Base-by-base conservation (phyloP, 2,113 vertebrate genomes). In the Eidolon helvum region DNA sequence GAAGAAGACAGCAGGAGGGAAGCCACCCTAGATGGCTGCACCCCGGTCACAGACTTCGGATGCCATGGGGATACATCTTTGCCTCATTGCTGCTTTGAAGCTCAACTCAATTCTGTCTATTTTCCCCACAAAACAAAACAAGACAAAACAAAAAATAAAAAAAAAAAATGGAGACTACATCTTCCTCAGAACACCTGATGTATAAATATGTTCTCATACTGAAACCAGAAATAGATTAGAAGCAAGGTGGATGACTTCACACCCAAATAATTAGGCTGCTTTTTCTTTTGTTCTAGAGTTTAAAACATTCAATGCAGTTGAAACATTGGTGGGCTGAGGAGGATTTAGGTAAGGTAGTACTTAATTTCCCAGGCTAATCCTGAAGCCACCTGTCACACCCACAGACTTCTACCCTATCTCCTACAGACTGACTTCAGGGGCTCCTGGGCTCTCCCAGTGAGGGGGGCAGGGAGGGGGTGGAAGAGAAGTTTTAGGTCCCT, bases 251-350 rank as follows among this genome's bases (percentile, higher is more conserved):
- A 1, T 30, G 26, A 33, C 66, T 86, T 21, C 15, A 33, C 22
- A 63, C 26, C 14, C 45, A 61, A 45, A 38, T 21, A 83, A 63
- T 77, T 48, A 78, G 66, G 15, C n/a, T 71, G 26, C 10, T 45
- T 43, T 65, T 75, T 18, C 11, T 48, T 50, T 71, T 80, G 18
- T 24, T 82, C 71, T 78, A 26, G 16, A 78, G 66, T 92, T 94
- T 71, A 66, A 92, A 88, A 66, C 53, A 88, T 10, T 30, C 45
- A 24, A 10, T 48, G 71, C 77, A 66, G 19, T 28, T 35, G 59
- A 92, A 89, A 94, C 72, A 59, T 16, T 57, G 61, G 35, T 40
- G 66, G 53, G 33, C 71, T 82, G 33, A 53, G 72, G 35, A 86
- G 28, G 40, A 86, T 16, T 86, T 28, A 35, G 22, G 66, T 33